Evolutionary conservation across 1,140 invertebrate genomes (phyloP), one percentile per base, ranked within the genome.

Genomic region (Caenorhabditis latens): DNA sequence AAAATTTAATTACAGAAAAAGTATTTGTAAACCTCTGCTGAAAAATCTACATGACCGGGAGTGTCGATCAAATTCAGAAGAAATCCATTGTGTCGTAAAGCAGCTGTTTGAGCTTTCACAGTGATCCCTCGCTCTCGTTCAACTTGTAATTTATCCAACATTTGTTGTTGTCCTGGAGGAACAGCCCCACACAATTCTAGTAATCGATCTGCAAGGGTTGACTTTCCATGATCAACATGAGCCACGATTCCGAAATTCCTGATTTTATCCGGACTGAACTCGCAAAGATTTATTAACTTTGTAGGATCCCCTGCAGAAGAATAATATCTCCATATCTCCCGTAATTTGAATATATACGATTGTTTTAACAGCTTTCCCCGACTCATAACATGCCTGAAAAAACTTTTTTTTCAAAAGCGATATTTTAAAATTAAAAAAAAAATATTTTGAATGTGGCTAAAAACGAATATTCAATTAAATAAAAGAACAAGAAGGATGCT

Each of bases 151-250:
- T 96, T 96, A 93, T 98, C 97, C 42, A 98, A 92, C 58, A 98
- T 95, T 94, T 99, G 93, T 32, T 92, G 43, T 48, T 90, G 90
- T 24, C 90, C 42, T 40, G 82, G 19, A 11, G 88, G 88, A 42
- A 92, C 90, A 0, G 91, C 92, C 71, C 90, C 90, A 43, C 97
- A 97, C 67, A 96, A 93, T 95, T 98, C 97, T 19, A 99, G 92
- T 7, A 99, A 93, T 86, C 97, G 93, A 93, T 99, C 98, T 1
- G 97, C 96, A 87, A 99, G 93, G 9, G 97, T 99, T 92, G 96
- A 97, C 94, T 99, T 99, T 0, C 97, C 98, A 94, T 99, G 97
- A 93, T 99, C 98, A 19, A 99, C 96, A 94, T 99, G 98, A 53
- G 98, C 98, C 86, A 99, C 96, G 89, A 99, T 98, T 93, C 96